Percentiles rank a stretch among this genome's conserved stretches.
phyloP scores from a whole-genome alignment of 2,797 vertebrate genomes.

The Rhinoraja longicauda region DNA sequence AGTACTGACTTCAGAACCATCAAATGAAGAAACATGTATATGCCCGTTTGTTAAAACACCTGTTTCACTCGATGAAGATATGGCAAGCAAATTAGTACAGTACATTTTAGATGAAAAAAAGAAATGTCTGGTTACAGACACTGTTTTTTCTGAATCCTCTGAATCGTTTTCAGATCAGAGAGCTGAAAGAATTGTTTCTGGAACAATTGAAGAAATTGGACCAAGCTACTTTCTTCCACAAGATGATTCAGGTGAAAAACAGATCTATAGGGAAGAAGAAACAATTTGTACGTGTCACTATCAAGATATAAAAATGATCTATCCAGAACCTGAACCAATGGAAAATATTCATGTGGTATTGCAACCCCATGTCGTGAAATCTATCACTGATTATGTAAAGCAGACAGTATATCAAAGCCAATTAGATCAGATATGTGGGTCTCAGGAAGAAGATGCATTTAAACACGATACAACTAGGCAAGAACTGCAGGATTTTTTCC shows the following conservation, averaged over 20 bases:
- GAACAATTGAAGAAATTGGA: background rate
- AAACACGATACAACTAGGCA: conserved; percentile 21
- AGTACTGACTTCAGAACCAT: background rate
- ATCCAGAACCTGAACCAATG: background rate
- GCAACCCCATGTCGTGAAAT: conserved; percentile 8
- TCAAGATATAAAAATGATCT: background rate
- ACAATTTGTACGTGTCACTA: background rate
- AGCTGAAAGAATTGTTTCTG: background rate
- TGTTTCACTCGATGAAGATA: background rate
- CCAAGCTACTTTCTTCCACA: background rate
- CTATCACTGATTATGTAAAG: conserved; percentile 33
- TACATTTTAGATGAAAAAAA: conserved; percentile 26
- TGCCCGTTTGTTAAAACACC: background rate
- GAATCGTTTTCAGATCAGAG: background rate
- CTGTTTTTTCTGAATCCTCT: background rate
- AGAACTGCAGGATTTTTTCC: conserved; percentile 30
- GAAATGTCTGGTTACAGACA: background rate
- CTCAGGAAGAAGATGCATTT: background rate
- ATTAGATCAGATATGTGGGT: background rate
- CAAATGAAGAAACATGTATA: background rate
- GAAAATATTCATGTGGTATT: conserved; percentile 19
- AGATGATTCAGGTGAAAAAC: background rate
- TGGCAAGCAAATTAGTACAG: background rate
- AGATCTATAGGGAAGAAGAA: background rate
- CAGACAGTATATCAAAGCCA: background rate